A percentile compares a stretch with the other conserved stretches of the same genome.
phyloP scores from a whole-genome alignment of 2,113 vertebrate species.

The Muntiacus muntjak region DNA sequence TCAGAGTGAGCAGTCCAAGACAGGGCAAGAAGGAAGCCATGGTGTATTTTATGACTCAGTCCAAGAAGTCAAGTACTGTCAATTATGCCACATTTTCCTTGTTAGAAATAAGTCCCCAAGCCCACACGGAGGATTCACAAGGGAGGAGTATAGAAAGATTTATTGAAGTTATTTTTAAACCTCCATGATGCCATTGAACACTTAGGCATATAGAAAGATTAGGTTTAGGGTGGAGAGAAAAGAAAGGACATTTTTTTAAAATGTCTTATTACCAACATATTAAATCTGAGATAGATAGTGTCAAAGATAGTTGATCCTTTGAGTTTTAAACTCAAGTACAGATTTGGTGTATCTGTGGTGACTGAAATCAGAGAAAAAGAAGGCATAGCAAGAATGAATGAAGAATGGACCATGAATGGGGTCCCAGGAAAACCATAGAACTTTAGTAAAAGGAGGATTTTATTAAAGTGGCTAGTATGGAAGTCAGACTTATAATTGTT shows the following conservation, averaged over 20 bases:
- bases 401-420: not conserved
- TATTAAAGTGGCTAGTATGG: not conserved
- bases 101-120: not conserved
- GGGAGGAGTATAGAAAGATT: not conserved
- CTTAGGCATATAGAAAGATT: not conserved
- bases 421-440: not conserved
- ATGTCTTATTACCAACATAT: not conserved
- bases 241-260: not conserved
- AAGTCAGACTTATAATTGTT: not conserved
- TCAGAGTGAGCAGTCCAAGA: not conserved
- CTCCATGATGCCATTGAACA: not conserved
- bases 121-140: not conserved
- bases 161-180: not conserved
- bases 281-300: not conserved
- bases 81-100: not conserved
- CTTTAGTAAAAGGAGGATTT: not conserved
- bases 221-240: not conserved
- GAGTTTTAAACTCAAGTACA: not conserved
- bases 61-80: not conserved
- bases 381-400: not conserved
- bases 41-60: not conserved
- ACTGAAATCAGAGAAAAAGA: not conserved
- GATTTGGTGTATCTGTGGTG: not conserved
- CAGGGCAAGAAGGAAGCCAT: not conserved
- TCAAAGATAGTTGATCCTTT: not conserved